Conservation (phyloP, 2,888 invertebrate species). For the Sesia bembeciformis region DNA sequence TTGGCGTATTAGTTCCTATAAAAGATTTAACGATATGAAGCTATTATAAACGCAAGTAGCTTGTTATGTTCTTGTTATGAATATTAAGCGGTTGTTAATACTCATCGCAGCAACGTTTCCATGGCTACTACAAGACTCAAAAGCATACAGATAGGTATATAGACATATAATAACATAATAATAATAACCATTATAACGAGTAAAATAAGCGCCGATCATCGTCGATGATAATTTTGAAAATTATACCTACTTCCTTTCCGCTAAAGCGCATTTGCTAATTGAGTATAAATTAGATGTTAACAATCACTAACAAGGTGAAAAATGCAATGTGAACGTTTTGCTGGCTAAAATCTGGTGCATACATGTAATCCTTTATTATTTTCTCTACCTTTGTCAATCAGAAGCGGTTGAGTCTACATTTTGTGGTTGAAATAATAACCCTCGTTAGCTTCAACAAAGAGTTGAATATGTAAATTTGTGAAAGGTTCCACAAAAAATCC, state of each 20-base stretch:
- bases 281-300: constrained; percentile 41
- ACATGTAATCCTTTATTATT: constrained; percentile 40
- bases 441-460: constrained; percentile 60
- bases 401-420: constrained; percentile 49
- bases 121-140: too few species aligned
- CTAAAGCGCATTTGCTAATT: constrained; percentile 27
- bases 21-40: too few species aligned
- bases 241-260: background rate
- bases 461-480: constrained; percentile 64
- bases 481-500: constrained; percentile 62
- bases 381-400: constrained; percentile 53
- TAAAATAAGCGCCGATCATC: too few species aligned
- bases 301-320: constrained; percentile 51
- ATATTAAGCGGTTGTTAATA: too few species aligned
- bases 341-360: constrained; percentile 19
- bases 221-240: background rate
- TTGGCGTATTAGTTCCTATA: too few species aligned
- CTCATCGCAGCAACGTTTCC: too few species aligned
- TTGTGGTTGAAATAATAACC: constrained; percentile 68
- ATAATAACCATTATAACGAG: too few species aligned
- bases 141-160: too few species aligned
- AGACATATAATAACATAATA: too few species aligned
- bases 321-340: constrained; percentile 32
- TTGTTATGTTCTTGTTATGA: too few species aligned
- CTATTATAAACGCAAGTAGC: too few species aligned